Evolutionary conservation across 2,797 vertebrate genomes (phyloP).

Genomic region (Poliocrania exsul): DNA sequence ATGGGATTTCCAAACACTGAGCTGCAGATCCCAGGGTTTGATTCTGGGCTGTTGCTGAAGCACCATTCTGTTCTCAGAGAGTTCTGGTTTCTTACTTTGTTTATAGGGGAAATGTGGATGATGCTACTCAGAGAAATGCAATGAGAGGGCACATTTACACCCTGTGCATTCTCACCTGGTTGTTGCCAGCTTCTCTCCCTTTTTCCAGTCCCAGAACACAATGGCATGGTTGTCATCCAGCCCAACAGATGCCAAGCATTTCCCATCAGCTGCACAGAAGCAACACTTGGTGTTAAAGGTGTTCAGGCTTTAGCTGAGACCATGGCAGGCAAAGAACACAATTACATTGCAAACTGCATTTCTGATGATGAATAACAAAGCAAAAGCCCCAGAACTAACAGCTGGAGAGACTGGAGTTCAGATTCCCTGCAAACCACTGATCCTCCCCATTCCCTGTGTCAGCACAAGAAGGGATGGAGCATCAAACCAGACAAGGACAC

Average conservation of each 20-base stretch:
- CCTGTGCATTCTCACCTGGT: slow-evolving; percentile 81
- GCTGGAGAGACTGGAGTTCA: background rate
- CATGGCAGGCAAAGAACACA: background rate
- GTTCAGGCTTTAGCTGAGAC: slow-evolving; percentile 12
- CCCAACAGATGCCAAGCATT: slow-evolving; percentile 90
- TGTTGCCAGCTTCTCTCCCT: slow-evolving; percentile 92
- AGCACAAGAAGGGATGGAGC: background rate
- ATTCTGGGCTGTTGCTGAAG: background rate
- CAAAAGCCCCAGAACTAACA: background rate
- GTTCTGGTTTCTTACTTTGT: background rate
- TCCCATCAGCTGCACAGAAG: slow-evolving; percentile 88
- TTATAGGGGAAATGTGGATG: background rate
- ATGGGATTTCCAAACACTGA: background rate
- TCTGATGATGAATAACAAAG: background rate
- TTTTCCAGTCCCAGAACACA: slow-evolving; percentile 97
- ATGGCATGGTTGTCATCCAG: slow-evolving; percentile 93
- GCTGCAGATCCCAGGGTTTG: background rate
- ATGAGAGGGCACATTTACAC: background rate
- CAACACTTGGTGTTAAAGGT: slow-evolving; percentile 51
- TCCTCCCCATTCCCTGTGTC: background rate
- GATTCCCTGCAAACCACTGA: background rate
- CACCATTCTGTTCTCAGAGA: background rate
- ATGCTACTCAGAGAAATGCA: background rate
- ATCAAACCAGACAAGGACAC: background rate
- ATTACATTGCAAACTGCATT: background rate